A percentile compares a stretch with the other conserved stretches of the same genome.
These are phyloP conservation scores for Diglossa cyanea DNA, from an alignment of 2,797 vertebrate genomes.

Conservation along the genomic window DNA sequence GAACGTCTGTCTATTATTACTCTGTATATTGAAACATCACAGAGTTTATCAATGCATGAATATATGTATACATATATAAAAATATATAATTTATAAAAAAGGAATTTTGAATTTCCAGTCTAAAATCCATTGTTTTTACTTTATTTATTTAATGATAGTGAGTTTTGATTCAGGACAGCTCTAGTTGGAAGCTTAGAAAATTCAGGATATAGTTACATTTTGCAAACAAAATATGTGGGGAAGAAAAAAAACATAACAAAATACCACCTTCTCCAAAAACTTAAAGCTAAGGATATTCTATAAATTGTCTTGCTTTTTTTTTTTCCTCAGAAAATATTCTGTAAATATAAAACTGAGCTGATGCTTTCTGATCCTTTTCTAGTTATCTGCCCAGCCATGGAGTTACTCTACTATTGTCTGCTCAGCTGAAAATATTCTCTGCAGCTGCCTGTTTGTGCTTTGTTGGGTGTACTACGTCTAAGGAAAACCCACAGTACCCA, in stretches of 20 bases:
- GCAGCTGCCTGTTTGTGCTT: neutral
- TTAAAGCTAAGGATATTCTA: neutral
- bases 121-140: neutral
- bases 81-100: neutral
- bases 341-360: neutral
- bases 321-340: neutral
- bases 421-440: neutral
- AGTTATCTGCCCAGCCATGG: neutral
- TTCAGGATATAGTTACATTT: neutral
- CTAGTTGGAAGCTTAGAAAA: neutral
- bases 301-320: neutral
- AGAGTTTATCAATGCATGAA: neutral
- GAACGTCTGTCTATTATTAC: neutral
- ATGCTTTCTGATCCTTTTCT: neutral
- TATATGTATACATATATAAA: rapidly evolving
- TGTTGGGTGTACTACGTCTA: neutral
- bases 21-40: neutral
- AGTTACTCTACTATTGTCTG: neutral
- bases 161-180: neutral
- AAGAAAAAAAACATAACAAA: neutral
- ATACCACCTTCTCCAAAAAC: neutral
- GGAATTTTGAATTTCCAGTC: neutral
- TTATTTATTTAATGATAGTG: neutral
- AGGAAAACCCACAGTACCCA: neutral
- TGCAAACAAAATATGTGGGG: neutral